Base-by-base conservation (phyloP, 2,113 vertebrate species). In the Salvelinus namaycush region DNA sequence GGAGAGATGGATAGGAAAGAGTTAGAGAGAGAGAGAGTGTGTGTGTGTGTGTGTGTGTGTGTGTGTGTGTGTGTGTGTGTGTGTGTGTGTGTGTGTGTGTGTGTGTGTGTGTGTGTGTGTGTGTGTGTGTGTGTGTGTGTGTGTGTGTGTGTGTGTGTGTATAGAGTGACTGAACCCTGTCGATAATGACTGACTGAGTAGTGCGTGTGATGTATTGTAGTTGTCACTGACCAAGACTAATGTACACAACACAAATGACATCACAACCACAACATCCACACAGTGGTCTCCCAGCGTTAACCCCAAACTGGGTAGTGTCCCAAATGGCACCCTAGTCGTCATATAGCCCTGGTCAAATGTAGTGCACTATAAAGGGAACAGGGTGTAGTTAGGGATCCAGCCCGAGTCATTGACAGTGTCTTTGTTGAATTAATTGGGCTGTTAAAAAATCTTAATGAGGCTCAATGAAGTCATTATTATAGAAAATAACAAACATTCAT, bases 401-500 rank as follows among this genome's bases (percentile, higher is more conserved):
- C 20, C 4, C 3, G 14, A 29, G 29, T 7, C 16, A 8, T 5
- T 68, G 18, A 20, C 24, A 11, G 77, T 81, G 79, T 77, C 77
- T 65, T 59, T 64, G 83, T 60, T 76, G 72, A 77, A 81, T 79
- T 74, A 84, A 84, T 81, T 77, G 72, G 80, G 72, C 57, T 12
- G 26, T 31, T 75, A 44, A 77, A 72, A 31, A 54, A 54, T 22
- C 29, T 48, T 84, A 74, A 77, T 79, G 77, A 74, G 72, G 59
- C 60, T 79, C 76, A 67, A 60, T 75, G 70, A 74, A 77, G 69
- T 84, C 83, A 75, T 81, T 76, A 81, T 81, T 79, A 84, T 62
- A 31, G 60, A 54, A 79, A 84, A 84, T 75, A 84, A 84, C 83
- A 77, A 84, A 79, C 83, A 81, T 84, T 79, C 72, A 75, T 81